Evolutionary conservation across 1,140 invertebrate genomes (phyloP).

Genomic region (Pantala flavescens): DNA sequence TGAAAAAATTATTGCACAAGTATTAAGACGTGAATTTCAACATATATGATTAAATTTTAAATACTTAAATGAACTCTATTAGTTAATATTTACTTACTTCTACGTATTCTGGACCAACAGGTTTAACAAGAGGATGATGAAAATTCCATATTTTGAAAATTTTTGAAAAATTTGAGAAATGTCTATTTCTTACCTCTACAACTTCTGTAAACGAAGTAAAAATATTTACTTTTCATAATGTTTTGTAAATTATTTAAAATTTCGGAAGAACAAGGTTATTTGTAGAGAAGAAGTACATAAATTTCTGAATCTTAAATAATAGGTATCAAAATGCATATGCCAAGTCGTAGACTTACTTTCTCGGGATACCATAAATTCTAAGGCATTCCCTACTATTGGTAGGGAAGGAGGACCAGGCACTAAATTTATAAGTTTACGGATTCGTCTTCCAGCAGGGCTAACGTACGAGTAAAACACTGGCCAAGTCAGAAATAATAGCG

Average conservation of each 20-base stretch:
- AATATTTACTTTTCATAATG: too few species aligned
- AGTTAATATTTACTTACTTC: neutral
- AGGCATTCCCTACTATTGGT: neutral
- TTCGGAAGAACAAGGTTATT: too few species aligned
- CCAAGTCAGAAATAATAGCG: neutral
- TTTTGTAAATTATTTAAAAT: too few species aligned
- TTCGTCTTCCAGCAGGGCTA: neutral
- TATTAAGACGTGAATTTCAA: neutral
- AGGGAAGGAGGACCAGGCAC: neutral
- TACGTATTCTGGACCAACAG: neutral
- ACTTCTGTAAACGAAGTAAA: neutral
- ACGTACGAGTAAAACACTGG: neutral
- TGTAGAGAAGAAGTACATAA: too few species aligned
- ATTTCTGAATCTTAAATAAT: too few species aligned
- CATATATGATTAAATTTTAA: neutral
- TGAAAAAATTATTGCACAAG: slow-evolving; percentile 7
- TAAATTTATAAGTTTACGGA: neutral
- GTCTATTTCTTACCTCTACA: neutral
- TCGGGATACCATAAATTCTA: neutral
- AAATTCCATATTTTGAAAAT: neutral
- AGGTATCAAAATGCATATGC: too few species aligned
- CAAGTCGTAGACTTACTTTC: neutral
- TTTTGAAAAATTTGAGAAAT: neutral
- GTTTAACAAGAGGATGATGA: neutral
- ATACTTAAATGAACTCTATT: too few species aligned